Conservation (phyloP, 2,888 invertebrate genomes). For the Gibbula magus region DNA sequence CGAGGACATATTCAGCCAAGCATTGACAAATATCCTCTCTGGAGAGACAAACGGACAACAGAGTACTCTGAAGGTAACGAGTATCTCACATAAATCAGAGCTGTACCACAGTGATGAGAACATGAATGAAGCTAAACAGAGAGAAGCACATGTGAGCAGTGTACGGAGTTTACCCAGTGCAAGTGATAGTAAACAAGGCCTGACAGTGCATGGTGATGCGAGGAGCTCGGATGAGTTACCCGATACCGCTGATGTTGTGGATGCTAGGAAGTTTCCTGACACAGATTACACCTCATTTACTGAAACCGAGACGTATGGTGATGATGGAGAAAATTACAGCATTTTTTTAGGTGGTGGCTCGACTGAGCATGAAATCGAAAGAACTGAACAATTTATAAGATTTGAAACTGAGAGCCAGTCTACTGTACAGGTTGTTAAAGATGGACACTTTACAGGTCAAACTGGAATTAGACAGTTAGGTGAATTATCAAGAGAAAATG, state of each 20-base stretch:
- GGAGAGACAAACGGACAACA: too few species aligned
- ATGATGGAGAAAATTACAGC: not conserved
- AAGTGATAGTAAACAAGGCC: not conserved
- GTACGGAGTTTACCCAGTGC: conserved; percentile 11
- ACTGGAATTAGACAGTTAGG: too few species aligned
- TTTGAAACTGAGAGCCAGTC: too few species aligned
- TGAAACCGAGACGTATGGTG: not conserved
- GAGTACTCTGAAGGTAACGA: not conserved
- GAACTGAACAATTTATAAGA: too few species aligned
- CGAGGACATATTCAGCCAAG: too few species aligned
- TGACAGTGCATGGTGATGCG: not conserved
- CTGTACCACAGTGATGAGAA: not conserved
- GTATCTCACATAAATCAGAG: not conserved
- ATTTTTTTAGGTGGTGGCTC: conserved; percentile 19
- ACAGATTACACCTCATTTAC: not conserved
- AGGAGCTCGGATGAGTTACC: not conserved
- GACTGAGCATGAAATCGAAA: not conserved
- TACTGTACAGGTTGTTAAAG: too few species aligned
- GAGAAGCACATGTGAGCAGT: not conserved
- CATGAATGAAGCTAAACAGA: too few species aligned
- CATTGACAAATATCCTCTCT: too few species aligned
- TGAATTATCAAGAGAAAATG: too few species aligned
- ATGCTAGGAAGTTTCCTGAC: not conserved
- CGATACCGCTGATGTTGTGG: not conserved
- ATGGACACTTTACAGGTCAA: too few species aligned